Evolutionary conservation across 1,140 invertebrate species (phyloP).

Genomic region (Drosophila pandora): DNA sequence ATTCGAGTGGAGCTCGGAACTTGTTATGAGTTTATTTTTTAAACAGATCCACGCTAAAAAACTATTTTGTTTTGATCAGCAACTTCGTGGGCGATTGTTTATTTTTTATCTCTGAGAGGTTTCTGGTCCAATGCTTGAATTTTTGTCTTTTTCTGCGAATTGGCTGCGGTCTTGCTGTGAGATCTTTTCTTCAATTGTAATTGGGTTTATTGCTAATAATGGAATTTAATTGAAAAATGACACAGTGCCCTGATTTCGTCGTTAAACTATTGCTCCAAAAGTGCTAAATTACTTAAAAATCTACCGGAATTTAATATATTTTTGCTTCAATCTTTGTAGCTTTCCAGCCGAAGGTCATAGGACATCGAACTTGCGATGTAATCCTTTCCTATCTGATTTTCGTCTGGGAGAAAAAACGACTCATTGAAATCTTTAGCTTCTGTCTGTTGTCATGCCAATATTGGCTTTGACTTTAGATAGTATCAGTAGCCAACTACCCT

Average conservation of each 20-base stretch:
- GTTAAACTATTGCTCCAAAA: constrained; percentile 9
- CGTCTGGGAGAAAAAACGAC: constrained; percentile 35
- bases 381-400: constrained; percentile 10
- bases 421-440: constrained; percentile 31
- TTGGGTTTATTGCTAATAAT: constrained; percentile 31
- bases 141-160: constrained; percentile 1
- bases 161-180: constrained; percentile 16
- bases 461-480: not conserved
- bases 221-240: constrained; percentile 58
- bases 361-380: constrained; percentile 7
- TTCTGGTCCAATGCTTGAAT: constrained; percentile 20
- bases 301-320: not conserved
- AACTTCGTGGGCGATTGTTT: constrained; percentile 47
- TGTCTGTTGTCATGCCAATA: constrained; percentile 62
- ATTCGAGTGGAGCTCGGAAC: constrained; percentile 66
- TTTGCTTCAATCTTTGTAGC: not conserved
- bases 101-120: constrained; percentile 5
- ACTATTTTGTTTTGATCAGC: constrained; percentile 75
- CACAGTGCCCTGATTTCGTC: constrained; percentile 43
- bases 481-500: constrained; percentile 1
- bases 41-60: constrained; percentile 22
- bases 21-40: constrained; percentile 45
- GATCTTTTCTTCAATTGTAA: constrained; percentile 28
- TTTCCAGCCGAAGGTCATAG: not conserved
- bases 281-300: not conserved